Evolutionary conservation across 2,113 vertebrate genomes (phyloP).

Genomic region (Cebidichthys violaceus): DNA sequence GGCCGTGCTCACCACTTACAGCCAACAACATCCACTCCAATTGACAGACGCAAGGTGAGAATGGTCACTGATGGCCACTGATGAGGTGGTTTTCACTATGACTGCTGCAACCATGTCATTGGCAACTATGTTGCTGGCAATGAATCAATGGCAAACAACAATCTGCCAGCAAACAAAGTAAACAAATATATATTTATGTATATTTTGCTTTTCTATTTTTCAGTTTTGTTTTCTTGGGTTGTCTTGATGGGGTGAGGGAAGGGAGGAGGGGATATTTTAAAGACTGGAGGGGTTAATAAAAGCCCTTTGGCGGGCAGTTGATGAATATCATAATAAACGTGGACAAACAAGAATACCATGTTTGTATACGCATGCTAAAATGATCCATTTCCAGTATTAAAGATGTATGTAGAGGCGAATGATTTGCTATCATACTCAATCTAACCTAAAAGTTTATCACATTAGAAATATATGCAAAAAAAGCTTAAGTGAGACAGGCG

Average conservation of each 20-base stretch:
- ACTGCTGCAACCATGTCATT: conserved; percentile 1
- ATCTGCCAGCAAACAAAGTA: background rate
- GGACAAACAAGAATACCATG: background rate
- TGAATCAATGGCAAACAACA: background rate
- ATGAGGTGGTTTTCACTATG: background rate
- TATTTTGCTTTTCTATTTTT: background rate
- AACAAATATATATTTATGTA: background rate
- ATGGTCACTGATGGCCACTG: background rate
- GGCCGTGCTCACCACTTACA: conserved; percentile 6
- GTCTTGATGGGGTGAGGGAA: background rate
- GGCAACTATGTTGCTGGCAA: conserved; percentile 4
- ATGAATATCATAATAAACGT: background rate
- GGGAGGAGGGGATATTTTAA: background rate
- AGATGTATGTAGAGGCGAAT: no score
- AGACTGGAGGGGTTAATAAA: background rate
- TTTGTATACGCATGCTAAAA: background rate
- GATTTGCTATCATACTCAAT: no score
- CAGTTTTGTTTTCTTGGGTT: background rate
- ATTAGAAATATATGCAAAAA: background rate
- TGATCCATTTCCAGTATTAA: no score
- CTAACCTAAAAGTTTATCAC: no score
- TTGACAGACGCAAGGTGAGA: conserved; percentile 30
- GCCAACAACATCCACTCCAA: conserved; percentile 35
- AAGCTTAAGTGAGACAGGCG: background rate
- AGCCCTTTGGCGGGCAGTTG: background rate